A percentile compares a stretch with the other conserved stretches of the same genome.
phyloP scores from a whole-genome alignment of 2,888 invertebrate species.

The Ctenicera cuprea region DNA sequence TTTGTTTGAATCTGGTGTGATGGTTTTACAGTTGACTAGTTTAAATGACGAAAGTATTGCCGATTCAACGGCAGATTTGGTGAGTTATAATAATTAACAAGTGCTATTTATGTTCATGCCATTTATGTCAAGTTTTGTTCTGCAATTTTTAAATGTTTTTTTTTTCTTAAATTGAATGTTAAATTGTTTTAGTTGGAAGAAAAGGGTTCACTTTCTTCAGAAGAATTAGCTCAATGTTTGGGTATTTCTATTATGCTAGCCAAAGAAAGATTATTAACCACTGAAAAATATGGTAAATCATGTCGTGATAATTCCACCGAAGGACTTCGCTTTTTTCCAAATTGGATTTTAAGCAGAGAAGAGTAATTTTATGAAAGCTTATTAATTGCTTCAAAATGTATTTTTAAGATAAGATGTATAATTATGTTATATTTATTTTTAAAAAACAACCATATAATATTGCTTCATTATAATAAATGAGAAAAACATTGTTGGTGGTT shows the following conservation, averaged over 20 bases:
- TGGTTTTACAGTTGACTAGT: constrained; percentile 90
- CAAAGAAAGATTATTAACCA: constrained; percentile 89
- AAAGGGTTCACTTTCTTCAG: constrained; percentile 85
- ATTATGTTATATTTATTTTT: no score
- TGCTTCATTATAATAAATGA: no score
- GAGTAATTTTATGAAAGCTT: background rate
- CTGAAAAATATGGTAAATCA: constrained; percentile 90
- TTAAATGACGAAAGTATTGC: constrained; percentile 84
- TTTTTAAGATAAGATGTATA: no score
- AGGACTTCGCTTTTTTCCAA: constrained; percentile 95
- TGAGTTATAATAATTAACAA: constrained; percentile 64
- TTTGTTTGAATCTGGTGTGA: constrained; percentile 95
- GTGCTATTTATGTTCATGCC: no score
- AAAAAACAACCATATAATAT: no score
- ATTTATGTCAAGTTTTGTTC: no score
- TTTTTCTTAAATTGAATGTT: background rate
- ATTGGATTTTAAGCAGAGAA: constrained; percentile 80
- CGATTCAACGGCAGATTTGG: constrained; percentile 79
- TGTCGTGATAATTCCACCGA: constrained; percentile 98
- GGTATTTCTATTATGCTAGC: constrained; percentile 93
- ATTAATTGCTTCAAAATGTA: background rate
- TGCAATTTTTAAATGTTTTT: constrained; percentile 60
- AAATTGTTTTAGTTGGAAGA: constrained; percentile 78
- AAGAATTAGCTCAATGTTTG: constrained; percentile 88
- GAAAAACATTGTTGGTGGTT: no score